Base-by-base conservation (phyloP, 1,140 invertebrate genomes). In the Cryptotermes secundus region DNA sequence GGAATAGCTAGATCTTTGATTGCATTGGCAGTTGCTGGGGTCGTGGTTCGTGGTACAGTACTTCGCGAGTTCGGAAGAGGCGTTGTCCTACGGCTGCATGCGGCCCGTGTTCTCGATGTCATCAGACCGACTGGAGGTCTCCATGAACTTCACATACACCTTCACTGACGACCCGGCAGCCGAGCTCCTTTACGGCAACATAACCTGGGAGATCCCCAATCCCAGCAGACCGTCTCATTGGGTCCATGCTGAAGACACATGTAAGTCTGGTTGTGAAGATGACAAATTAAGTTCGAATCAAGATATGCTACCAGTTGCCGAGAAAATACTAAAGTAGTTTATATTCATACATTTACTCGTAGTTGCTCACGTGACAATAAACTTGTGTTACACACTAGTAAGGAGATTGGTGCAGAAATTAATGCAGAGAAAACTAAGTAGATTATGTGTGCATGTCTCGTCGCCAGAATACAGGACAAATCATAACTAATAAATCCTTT, bases 91-190 rank as follows among this genome's bases (percentile, higher is more conserved):
- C 87, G 92, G 94, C 87, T 97, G 96, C 87, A 97, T 97, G 96
- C 89, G 93, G 85, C 94, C 95, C 19, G 93, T 95, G 80, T 94
- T 97, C 82, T 93, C 93, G 7, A 91, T 93, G 83, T 91, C 92
- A 3, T 81, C 86, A 3, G 85, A 86, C 35, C 86, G 86, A 31
- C 86, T 89, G 59, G 91, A 93, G 87, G 93, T 96, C 79, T 95
- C 94, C 6, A 96, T 97, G 96, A 96, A 96, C 88, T 96, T 97
- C 88, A 96, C 94, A 14, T 97, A 96, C 87, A 95, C 93, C 83
- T 97, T 95, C 87, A 93, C 93, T 0, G 95, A 96, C 87, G 96
- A 97, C 90, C 96, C 96, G 1, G 89, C 95, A 14, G 94, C 95
- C 36, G 95, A 97, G 88, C 92, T 92, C 85, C 91, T 97, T 10